Percentiles rank a stretch among this genome's conserved stretches.
phyloP scores from a whole-genome alignment of 2,888 invertebrate genomes.

The Drosophila kambysellisi region DNA sequence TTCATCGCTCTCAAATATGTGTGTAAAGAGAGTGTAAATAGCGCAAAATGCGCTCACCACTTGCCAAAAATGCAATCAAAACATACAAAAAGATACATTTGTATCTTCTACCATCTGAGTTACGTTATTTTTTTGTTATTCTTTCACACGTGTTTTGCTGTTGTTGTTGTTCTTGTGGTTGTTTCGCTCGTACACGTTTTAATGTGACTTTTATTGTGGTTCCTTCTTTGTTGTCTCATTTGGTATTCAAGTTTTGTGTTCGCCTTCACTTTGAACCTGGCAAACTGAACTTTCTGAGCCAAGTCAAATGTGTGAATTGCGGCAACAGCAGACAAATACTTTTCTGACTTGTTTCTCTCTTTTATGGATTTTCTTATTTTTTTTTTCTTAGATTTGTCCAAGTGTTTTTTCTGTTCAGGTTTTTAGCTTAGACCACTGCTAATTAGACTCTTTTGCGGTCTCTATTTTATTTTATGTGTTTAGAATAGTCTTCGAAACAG shows the following conservation, averaged over 20 bases:
- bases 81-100: constrained; percentile 41
- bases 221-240: constrained; percentile 75
- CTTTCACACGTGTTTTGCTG: constrained; percentile 29
- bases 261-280: constrained; percentile 60
- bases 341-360: constrained; percentile 28
- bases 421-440: constrained; percentile 41
- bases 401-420: constrained; percentile 34
- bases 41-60: constrained; percentile 35
- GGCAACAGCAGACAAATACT: constrained; percentile 7
- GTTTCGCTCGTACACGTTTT: constrained; percentile 54
- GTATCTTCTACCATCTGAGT: constrained; percentile 41
- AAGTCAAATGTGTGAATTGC: constrained; percentile 48
- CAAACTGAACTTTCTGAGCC: constrained; percentile 38
- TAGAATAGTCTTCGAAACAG: constrained; percentile 40
- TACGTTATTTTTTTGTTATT: constrained; percentile 17
- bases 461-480: constrained; percentile 15
- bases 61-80: constrained; percentile 43
- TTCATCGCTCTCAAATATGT: constrained; percentile 50
- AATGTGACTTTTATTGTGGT: constrained; percentile 79
- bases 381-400: constrained; percentile 30
- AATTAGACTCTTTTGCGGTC: constrained; percentile 51
- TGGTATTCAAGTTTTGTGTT: constrained; percentile 74
- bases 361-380: neutral
- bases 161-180: constrained; percentile 10
- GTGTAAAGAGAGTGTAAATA: constrained; percentile 51